Percentiles rank a stretch among this genome's conserved stretches.
phyloP scores from a whole-genome alignment of 2,113 vertebrate species.

The Nibea coibor region DNA sequence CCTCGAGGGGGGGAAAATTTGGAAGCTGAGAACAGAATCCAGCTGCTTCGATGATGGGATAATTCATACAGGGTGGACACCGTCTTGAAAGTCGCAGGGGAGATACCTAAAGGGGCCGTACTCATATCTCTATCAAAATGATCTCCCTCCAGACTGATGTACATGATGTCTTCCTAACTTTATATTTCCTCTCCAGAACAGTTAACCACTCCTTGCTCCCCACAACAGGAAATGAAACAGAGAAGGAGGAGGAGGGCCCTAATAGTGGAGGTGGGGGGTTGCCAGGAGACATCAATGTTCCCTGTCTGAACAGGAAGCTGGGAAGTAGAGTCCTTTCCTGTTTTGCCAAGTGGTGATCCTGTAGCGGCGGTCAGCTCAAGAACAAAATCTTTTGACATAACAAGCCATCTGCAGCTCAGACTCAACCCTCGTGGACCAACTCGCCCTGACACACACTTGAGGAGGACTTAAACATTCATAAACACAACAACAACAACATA shows the following conservation, averaged over 20 bases:
- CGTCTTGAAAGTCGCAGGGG: slow-evolving; percentile 3
- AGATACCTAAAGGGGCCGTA: neutral
- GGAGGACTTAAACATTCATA: neutral
- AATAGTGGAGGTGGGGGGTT: slow-evolving; percentile 46
- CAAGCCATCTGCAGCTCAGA: slow-evolving; percentile 34
- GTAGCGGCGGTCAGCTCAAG: slow-evolving; percentile 50
- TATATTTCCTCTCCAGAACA: slow-evolving; percentile 53
- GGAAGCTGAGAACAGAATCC: slow-evolving; percentile 41
- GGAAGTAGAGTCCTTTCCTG: slow-evolving; percentile 85
- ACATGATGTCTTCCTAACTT: slow-evolving; percentile 34
- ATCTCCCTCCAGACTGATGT: slow-evolving; percentile 20
- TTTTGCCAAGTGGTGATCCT: slow-evolving; percentile 78
- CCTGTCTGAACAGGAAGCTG: slow-evolving; percentile 81
- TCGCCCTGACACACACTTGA: slow-evolving; percentile 14
- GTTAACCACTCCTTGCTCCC: slow-evolving; percentile 33
- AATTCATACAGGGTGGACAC: slow-evolving; percentile 19
- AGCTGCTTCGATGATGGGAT: slow-evolving; percentile 37
- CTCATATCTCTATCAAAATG: slow-evolving; percentile 14
- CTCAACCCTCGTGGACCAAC: neutral
- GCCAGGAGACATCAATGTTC: slow-evolving; percentile 71
- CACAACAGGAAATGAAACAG: slow-evolving; percentile 79
- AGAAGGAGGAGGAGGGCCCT: slow-evolving; percentile 43
- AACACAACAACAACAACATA: too few species aligned
- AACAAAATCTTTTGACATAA: slow-evolving; percentile 61
- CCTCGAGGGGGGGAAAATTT: slow-evolving; percentile 18